Evolutionary conservation across 1,140 invertebrate genomes (phyloP), one percentile per base, ranked within the genome.

Genomic region (Diuraphis noxia): DNA sequence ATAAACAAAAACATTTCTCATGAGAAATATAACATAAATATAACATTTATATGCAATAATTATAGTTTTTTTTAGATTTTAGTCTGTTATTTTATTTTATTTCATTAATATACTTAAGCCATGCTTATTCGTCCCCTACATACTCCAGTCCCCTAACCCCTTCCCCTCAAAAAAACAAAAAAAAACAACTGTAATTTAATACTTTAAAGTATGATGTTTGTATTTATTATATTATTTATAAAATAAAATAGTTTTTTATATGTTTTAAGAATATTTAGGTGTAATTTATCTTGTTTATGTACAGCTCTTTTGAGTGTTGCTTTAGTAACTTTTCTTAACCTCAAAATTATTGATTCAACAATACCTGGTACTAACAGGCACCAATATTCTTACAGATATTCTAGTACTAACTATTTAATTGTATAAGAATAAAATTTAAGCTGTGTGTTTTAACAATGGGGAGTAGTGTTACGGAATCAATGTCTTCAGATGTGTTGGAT

Each of bases 381-480:
- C 89, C 34, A 52, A 6, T 40, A 49, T 46, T 41, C 23, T 77
- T 82, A 30, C 41, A 49, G 36, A 52, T 40, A 82, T 90, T 82
- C 77, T 82, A 25, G 43, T 63, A 82, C 34, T 91, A 91, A 82
- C 77, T 82, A 46, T 91, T 91, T 46, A 46, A 23, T 36, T 72
- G 34, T 90, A 4, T 40, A 40, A 30, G n/a, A 17, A 40, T 56
- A 63, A 56, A 56, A 88, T 88, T 63, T 0, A 8, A 63, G 41
- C 30, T 30, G 2, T 25, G 2, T 25, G 1, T 63, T 34, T 79
- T 81, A 81, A 91, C 25, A 91, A 91, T 91, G 89, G 89, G 89
- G 25, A 91, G 89, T 52, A 91, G 89, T 82, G 89, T 91, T 52
- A 91, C 89, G 34, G 89, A 91, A 82, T 91, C 89, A 49, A 91